Percentiles rank a stretch among this genome's conserved stretches.
Evolutionary conservation across 2,888 invertebrate species (phyloP).

Genomic region (Nomada goodeniana): DNA sequence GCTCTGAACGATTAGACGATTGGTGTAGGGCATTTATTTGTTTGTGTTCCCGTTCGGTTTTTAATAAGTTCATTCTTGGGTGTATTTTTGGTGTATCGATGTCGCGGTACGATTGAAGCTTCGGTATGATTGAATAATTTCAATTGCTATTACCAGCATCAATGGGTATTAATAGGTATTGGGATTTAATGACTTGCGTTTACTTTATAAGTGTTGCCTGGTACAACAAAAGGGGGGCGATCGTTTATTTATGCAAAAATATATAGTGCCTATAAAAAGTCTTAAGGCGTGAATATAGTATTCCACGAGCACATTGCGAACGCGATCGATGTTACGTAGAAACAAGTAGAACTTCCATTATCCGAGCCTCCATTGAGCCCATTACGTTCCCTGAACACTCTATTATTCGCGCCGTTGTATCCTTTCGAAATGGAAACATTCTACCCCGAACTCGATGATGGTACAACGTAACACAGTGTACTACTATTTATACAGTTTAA

Average conservation of each 20-base stretch:
- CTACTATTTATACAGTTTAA: constrained; percentile 25
- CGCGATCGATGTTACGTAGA: constrained; percentile 18
- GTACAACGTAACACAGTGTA: background rate
- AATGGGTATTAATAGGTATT: too few species aligned
- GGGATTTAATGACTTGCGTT: background rate
- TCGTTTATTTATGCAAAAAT: constrained; percentile 11
- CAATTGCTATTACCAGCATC: too few species aligned
- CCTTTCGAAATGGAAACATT: constrained; percentile 12
- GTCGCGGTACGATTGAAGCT: too few species aligned
- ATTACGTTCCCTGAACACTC: constrained; percentile 21
- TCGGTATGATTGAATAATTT: too few species aligned
- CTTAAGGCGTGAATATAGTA: background rate
- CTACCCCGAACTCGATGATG: background rate
- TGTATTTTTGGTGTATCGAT: too few species aligned
- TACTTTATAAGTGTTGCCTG: background rate
- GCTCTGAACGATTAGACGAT: too few species aligned
- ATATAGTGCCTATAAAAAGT: constrained; percentile 1
- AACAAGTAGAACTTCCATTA: constrained; percentile 13
- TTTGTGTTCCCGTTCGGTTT: too few species aligned
- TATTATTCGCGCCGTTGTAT: constrained; percentile 9
- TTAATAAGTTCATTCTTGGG: too few species aligned
- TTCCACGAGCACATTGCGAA: background rate
- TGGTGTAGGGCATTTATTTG: too few species aligned
- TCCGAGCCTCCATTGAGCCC: background rate
- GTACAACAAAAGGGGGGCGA: background rate